Evolutionary conservation across 2,888 invertebrate species (phyloP).

Genomic region (Drymonia ruficornis): DNA sequence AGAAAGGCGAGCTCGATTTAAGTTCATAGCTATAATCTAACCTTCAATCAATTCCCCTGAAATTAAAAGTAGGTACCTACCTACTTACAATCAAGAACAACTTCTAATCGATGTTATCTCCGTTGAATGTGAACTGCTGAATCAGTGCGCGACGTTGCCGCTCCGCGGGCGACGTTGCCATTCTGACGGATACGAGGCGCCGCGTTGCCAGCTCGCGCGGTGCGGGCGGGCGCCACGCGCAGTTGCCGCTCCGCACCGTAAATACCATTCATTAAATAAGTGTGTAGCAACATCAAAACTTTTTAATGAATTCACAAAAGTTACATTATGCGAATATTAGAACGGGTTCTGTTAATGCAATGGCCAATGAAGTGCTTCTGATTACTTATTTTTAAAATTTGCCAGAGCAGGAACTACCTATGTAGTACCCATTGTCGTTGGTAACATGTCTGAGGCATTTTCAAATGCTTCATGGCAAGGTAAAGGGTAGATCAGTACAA

Average conservation of each 20-base stretch:
- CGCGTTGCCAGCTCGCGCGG: slow-evolving; percentile 74
- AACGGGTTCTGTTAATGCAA: slow-evolving; percentile 31
- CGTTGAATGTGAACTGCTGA: slow-evolving; percentile 73
- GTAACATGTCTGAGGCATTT: too few relatives aligned
- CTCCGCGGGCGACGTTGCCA: slow-evolving; percentile 59
- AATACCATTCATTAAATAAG: slow-evolving; percentile 78
- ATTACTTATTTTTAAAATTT: neutral
- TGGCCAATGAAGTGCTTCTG: slow-evolving; percentile 22
- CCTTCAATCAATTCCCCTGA: slow-evolving; percentile 40
- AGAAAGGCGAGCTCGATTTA: too few relatives aligned
- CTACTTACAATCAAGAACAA: slow-evolving; percentile 20
- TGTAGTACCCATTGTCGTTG: too few relatives aligned
- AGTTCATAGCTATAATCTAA: slow-evolving; percentile 12
- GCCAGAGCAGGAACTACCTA: neutral
- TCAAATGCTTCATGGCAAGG: too few relatives aligned
- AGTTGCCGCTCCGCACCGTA: slow-evolving; percentile 64
- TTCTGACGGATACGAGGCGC: slow-evolving; percentile 67
- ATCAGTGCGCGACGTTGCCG: slow-evolving; percentile 78
- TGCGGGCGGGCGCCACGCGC: slow-evolving; percentile 67
- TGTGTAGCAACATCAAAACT: slow-evolving; percentile 49
- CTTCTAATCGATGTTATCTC: slow-evolving; percentile 26
- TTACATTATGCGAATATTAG: slow-evolving; percentile 40
- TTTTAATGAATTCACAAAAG: slow-evolving; percentile 54
- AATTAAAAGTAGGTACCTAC: slow-evolving; percentile 44
- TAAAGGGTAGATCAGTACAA: too few relatives aligned